A percentile compares a stretch with the other conserved stretches of the same genome.
Conservation (phyloP, 2,888 invertebrate species). For the Brenthis daphne region DNA sequence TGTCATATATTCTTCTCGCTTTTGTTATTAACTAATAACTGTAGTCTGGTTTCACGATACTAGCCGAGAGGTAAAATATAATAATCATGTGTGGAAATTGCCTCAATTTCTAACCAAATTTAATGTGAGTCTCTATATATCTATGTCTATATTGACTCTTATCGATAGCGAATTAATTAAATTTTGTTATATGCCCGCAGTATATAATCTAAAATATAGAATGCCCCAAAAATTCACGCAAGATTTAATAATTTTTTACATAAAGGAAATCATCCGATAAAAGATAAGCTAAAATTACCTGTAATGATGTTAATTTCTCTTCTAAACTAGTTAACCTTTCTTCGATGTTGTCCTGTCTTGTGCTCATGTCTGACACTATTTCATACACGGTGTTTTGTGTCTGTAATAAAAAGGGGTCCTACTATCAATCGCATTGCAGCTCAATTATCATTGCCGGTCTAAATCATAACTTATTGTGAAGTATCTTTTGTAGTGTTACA, state of each 20-base stretch:
- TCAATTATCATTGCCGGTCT: constrained; percentile 63
- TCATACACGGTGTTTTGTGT: constrained; percentile 99
- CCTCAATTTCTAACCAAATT: too few relatives aligned
- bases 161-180: too few relatives aligned
- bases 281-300: constrained; percentile 71
- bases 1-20: too few relatives aligned
- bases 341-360: constrained; percentile 95
- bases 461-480: constrained; percentile 55
- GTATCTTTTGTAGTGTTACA: constrained; percentile 40
- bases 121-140: too few relatives aligned
- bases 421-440: constrained; percentile 80
- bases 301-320: constrained; percentile 92
- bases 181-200: too few relatives aligned
- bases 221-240: not conserved
- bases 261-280: not conserved
- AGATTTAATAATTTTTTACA: not conserved
- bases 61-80: too few relatives aligned
- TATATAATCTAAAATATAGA: not conserved
- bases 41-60: too few relatives aligned
- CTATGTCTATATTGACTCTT: too few relatives aligned
- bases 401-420: constrained; percentile 86
- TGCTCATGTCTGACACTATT: constrained; percentile 98
- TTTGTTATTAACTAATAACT: too few relatives aligned
- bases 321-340: constrained; percentile 96
- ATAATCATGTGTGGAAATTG: too few relatives aligned